Percentiles rank a stretch among this genome's conserved stretches.
These are phyloP conservation scores for Ametastegia equiseti DNA, from an alignment of 2,888 invertebrate species.

Conservation along the genomic window DNA sequence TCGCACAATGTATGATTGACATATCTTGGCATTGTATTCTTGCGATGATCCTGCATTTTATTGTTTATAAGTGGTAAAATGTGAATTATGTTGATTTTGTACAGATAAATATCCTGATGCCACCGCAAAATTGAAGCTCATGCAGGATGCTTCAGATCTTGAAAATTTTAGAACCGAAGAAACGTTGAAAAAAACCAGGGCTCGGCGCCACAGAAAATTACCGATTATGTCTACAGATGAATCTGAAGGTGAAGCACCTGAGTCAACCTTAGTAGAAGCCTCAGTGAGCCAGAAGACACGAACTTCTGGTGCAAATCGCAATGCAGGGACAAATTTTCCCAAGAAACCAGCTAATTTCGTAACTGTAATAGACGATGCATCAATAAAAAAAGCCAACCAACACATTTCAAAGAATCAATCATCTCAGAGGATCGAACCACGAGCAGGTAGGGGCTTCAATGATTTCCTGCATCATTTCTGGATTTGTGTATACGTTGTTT, in stretches of 20 bases:
- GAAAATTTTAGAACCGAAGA: background rate
- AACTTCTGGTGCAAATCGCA: background rate
- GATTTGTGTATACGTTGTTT: background rate
- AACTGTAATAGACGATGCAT: background rate
- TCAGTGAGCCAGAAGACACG: background rate
- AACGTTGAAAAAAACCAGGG: background rate
- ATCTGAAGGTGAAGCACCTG: background rate
- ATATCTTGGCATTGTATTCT: no score
- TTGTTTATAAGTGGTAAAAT: no score
- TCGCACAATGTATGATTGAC: no score
- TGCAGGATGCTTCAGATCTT: constrained; percentile 4
- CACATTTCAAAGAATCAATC: background rate
- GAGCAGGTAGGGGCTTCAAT: background rate
- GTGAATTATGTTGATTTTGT: background rate
- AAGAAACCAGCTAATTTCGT: background rate
- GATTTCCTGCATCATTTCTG: background rate
- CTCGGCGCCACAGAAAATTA: background rate
- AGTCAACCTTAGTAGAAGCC: background rate
- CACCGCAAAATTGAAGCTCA: background rate
- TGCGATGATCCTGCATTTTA: no score
- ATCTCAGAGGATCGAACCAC: background rate
- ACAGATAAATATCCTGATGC: constrained; percentile 20
- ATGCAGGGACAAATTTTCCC: background rate
- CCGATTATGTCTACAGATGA: background rate
- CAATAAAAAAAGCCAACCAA: background rate